Evolutionary conservation across 2,888 invertebrate species (phyloP).

Genomic region (Lasioglossum pauxillum): DNA sequence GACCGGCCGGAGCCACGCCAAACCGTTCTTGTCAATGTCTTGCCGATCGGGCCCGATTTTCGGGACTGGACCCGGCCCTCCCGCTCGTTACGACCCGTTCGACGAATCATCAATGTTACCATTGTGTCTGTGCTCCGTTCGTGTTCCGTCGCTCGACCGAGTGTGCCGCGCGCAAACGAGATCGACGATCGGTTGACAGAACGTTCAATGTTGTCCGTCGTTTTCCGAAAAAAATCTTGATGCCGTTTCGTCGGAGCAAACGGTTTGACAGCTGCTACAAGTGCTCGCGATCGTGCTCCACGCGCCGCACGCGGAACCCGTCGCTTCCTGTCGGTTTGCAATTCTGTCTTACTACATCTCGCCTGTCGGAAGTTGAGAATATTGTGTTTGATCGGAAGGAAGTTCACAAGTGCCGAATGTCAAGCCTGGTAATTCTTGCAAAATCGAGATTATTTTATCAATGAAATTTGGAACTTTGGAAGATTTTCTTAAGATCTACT

Average conservation of each 20-base stretch:
- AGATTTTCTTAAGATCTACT: too few species aligned
- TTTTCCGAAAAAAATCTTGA: background rate
- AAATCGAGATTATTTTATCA: background rate
- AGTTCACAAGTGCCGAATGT: background rate
- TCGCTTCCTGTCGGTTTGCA: background rate
- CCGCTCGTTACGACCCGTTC: conserved; percentile 32
- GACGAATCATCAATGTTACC: conserved; percentile 8
- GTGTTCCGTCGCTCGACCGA: conserved; percentile 52
- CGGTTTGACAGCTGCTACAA: background rate
- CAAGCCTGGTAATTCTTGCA: background rate
- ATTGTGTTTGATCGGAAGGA: background rate
- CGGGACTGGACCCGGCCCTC: conserved; percentile 2
- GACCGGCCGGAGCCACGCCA: conserved; percentile 5
- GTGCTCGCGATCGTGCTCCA: background rate
- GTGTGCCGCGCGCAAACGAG: conserved; percentile 11
- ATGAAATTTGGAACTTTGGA: background rate
- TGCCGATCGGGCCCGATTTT: conserved; percentile 24
- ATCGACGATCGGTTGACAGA: background rate
- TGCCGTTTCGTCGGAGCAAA: background rate
- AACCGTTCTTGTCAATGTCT: conserved; percentile 23
- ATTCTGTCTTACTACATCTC: background rate
- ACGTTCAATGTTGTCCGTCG: background rate
- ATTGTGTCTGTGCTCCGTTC: conserved; percentile 52
- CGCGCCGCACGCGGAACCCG: background rate
- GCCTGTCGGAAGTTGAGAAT: background rate